Base-by-base conservation (phyloP, 2,888 invertebrate genomes). In the Ochropacha duplaris region DNA sequence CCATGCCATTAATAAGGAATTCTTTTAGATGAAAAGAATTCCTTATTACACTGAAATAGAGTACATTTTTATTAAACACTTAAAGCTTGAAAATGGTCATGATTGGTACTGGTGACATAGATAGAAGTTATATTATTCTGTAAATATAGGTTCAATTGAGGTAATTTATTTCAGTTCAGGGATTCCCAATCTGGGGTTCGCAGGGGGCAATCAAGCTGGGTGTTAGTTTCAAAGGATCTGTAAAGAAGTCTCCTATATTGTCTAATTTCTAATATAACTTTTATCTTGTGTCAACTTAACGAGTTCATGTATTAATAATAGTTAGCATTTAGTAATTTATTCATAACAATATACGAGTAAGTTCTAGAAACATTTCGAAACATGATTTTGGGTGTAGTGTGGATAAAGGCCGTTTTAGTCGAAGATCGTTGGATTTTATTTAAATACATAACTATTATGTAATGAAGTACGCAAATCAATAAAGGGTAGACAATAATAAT, bases 381-480 rank as follows among this genome's bases (percentile, higher is more conserved):
- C 63, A 66, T 63, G 65, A 61, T 66, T 59, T 31, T 63, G 59
- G 63, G 66, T 51, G 50, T n/a, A 49, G 34, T 16, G n/a, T 49
- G 5, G 14, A 22, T 44, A 19, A 16, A 44, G 44, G 44, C 19
- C 44, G 44, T 8, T 39, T 16, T 19, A 9, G 9, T 19, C 3
- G 44, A 5, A 9, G 44, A 19, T n/a, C 1, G 19, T 44, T 44
- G 44, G 44, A 44, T 44, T 44, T 44, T 9, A 14, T 19, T 12
- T 2, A 31, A 2, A 31, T 31, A 6, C 2, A 31, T 31, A 12
- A 31, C n/a, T 9, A 39, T 39, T 39, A 5, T 39, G 16, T 36
- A 14, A 26, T 5, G 11, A 28, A 9, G 28, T 26, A n/a, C 8
- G 28, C 9, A 28, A 9, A 9, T 1, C 2, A 28, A 9, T 28